These are phyloP conservation scores for Ptychadena robeensis DNA, from an alignment of 2,797 vertebrate genomes.

Conservation along the genomic window DNA sequence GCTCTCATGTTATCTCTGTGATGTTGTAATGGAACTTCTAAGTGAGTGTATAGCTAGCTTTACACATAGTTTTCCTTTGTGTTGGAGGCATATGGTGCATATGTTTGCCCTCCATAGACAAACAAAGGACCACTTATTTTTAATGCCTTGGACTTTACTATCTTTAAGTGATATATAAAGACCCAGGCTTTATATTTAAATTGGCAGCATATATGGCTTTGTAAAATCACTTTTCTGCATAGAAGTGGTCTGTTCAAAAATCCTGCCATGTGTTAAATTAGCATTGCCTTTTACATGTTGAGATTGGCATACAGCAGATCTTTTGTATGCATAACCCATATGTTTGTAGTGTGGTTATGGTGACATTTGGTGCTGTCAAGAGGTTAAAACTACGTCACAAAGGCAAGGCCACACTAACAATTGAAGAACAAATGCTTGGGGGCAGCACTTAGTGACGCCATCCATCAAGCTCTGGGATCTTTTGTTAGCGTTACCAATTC, in stretches of 20 bases:
- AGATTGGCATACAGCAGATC: not conserved
- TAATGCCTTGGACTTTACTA: too few species aligned
- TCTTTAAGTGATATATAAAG: too few species aligned
- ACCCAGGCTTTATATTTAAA: not conserved
- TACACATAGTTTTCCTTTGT: too few species aligned
- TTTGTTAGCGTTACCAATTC: slow-evolving; percentile 27
- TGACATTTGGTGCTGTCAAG: slow-evolving; percentile 20
- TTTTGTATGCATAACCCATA: not conserved
- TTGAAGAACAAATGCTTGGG: slow-evolving; percentile 31
- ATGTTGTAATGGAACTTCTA: too few species aligned
- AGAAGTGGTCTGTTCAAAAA: not conserved
- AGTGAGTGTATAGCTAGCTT: too few species aligned
- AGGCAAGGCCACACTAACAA: slow-evolving; percentile 14
- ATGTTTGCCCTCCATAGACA: too few species aligned
- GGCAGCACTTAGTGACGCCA: slow-evolving; percentile 51
- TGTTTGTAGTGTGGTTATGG: slow-evolving; percentile 34
- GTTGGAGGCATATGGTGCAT: too few species aligned
- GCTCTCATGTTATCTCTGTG: too few species aligned
- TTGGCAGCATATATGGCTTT: not conserved
- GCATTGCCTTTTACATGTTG: not conserved
- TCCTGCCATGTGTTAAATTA: not conserved
- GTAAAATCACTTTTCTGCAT: not conserved
- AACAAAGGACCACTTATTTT: too few species aligned
- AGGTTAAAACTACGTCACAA: slow-evolving; percentile 24
- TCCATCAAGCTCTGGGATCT: slow-evolving; percentile 34